Evolutionary conservation across 2,797 vertebrate species (phyloP).

Genomic region (Chelon labrosus): DNA sequence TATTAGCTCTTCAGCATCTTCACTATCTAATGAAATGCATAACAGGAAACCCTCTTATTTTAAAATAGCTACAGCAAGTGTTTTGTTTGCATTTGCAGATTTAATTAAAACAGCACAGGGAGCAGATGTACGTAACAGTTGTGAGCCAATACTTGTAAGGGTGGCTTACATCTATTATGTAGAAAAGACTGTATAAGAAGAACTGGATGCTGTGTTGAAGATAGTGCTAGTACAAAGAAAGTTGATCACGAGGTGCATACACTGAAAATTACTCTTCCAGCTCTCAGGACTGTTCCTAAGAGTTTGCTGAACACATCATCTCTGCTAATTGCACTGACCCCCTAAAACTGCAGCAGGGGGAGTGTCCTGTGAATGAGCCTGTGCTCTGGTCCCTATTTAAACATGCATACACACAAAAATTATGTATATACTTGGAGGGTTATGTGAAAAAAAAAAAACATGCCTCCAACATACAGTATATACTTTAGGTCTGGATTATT

Average conservation of each 20-base stretch:
- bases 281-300: neutral
- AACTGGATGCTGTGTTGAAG: neutral
- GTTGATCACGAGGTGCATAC: neutral
- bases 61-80: conserved; percentile 3
- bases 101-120: conserved; percentile 13
- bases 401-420: conserved; percentile 7
- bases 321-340: neutral
- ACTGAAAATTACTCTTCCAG: neutral
- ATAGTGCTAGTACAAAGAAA: neutral
- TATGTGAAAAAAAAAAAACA: neutral
- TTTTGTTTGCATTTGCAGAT: neutral
- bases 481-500: neutral
- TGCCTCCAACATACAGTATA: neutral
- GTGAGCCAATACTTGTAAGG: neutral
- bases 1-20: neutral
- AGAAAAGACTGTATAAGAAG: neutral
- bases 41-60: neutral
- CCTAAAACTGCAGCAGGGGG: neutral
- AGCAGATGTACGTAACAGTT: neutral
- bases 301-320: neutral
- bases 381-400: neutral
- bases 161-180: conserved; percentile 1
- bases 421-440: neutral
- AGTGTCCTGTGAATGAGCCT: neutral
- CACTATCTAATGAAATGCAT: neutral